Base-by-base conservation (phyloP, 2,888 invertebrate genomes). In the Drosophila falleni region DNA sequence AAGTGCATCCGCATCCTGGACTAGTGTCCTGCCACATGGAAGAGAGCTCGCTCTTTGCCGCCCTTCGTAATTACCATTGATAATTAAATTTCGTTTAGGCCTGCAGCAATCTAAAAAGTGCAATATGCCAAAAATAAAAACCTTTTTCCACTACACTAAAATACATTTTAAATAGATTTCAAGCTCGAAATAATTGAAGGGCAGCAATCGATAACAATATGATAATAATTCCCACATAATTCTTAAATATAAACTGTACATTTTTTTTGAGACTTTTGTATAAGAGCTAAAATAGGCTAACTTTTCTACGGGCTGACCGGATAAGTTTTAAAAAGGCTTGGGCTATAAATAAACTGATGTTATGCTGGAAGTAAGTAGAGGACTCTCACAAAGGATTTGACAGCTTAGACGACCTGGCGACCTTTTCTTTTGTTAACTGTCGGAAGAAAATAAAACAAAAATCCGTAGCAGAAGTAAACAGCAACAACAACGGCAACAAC, bases 71-170 rank as follows among this genome's bases (percentile, higher is more conserved):
- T 62, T 74, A 29, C 31, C 31, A 55, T 54, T 67, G 77, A 80
- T 80, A 78, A 78, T 78, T 78, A 66, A 69, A 70, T 80, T 76
- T 56, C 62, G 64, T 80, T 71, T 65, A 53, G 50, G 53, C 61
- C 61, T 56, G 50, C 49, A 49, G 41, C 44, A 11, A 39, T 41
- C 39, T 63, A 15, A 53, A 63, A 59, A 63, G 54, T 74, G 56
- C 74, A 77, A 78, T 66, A 74, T 70, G 50, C 58, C 46, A 23
- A 78, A 77, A 70, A 56, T 69, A 65, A 63, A 74, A 74, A 59
- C 6, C 37, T 26, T 9, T 44, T 44, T 9, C 1, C 4, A 29
- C 37, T 11, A 9, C 10, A 15, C 6, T 31, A 6, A 16, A 37
- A 19, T 46, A 56, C 44, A 41, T 41, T 29, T 49, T 15, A 11